A percentile compares a stretch with the other conserved stretches of the same genome.
phyloP scores from a whole-genome alignment of 2,113 vertebrate genomes.

The Phoenicopterus ruber region DNA sequence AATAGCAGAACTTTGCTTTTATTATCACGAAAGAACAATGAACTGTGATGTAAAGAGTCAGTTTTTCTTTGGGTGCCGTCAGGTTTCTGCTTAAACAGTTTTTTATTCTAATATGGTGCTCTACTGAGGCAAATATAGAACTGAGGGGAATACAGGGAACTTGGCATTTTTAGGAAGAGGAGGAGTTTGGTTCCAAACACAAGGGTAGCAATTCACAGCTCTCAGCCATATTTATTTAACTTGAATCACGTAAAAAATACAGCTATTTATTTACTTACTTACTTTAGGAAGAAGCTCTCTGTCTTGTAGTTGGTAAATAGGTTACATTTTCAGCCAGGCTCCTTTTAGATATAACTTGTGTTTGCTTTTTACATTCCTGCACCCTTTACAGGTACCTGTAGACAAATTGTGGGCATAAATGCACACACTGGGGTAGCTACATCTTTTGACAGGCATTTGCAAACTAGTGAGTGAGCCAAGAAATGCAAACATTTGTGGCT shows the following conservation, averaged over 20 bases:
- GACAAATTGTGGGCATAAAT: neutral
- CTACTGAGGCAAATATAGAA: neutral
- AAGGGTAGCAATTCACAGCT: neutral
- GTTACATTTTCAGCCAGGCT: neutral
- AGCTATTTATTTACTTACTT: neutral
- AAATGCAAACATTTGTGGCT: constrained; percentile 11
- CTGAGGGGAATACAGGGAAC: neutral
- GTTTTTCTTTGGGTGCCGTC: neutral
- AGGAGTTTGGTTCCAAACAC: neutral
- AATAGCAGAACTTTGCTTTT: neutral
- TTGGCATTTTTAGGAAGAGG: neutral
- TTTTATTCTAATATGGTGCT: neutral
- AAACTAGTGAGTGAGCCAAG: neutral
- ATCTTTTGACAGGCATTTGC: neutral
- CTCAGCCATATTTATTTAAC: neutral
- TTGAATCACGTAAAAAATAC: neutral
- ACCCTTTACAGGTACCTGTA: neutral
- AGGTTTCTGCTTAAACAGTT: neutral
- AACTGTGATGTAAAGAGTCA: neutral
- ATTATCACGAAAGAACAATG: neutral
- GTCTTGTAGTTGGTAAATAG: neutral
- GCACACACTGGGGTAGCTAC: neutral
- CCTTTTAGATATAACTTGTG: neutral
- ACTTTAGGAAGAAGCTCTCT: neutral
- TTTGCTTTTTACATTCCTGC: neutral